A percentile compares a stretch with the other conserved stretches of the same genome.
Evolutionary conservation across 2,888 invertebrate genomes (phyloP).

Genomic region (Plagiodera versicolora): DNA sequence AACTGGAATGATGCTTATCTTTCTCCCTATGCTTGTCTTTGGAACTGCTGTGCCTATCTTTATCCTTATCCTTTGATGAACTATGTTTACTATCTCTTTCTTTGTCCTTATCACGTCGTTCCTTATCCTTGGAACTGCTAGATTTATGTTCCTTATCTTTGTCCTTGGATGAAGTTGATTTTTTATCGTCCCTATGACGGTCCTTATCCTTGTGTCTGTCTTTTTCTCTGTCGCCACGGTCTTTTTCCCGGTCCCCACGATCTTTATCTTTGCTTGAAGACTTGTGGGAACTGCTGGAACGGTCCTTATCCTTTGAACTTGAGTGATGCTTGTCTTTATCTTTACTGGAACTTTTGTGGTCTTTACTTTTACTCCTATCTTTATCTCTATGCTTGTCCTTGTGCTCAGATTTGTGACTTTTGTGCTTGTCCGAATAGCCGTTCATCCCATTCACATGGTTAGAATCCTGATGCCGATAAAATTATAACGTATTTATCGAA

Average conservation of each 20-base stretch:
- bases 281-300: constrained; percentile 48
- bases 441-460: constrained; percentile 77
- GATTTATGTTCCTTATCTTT: constrained; percentile 42
- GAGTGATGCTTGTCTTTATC: constrained; percentile 64
- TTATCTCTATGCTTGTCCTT: constrained; percentile 62
- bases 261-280: constrained; percentile 54
- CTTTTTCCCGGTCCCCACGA: constrained; percentile 48
- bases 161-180: constrained; percentile 49
- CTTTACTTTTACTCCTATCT: constrained; percentile 46
- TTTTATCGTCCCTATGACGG: constrained; percentile 40
- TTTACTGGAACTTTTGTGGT: constrained; percentile 49
- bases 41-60: constrained; percentile 34
- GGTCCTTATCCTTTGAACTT: constrained; percentile 63
- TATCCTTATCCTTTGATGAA: constrained; percentile 46
- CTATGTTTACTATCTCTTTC: constrained; percentile 47
- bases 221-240: constrained; percentile 39
- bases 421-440: constrained; percentile 65
- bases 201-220: constrained; percentile 49
- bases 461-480: constrained; percentile 36
- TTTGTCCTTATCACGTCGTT: constrained; percentile 42
- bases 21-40: constrained; percentile 48
- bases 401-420: constrained; percentile 62
- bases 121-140: constrained; percentile 49
- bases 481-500: not conserved
- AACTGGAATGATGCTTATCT: no score